Evolutionary conservation across 2,113 vertebrate genomes (phyloP).

Genomic region (Piliocolobus tephrosceles): DNA sequence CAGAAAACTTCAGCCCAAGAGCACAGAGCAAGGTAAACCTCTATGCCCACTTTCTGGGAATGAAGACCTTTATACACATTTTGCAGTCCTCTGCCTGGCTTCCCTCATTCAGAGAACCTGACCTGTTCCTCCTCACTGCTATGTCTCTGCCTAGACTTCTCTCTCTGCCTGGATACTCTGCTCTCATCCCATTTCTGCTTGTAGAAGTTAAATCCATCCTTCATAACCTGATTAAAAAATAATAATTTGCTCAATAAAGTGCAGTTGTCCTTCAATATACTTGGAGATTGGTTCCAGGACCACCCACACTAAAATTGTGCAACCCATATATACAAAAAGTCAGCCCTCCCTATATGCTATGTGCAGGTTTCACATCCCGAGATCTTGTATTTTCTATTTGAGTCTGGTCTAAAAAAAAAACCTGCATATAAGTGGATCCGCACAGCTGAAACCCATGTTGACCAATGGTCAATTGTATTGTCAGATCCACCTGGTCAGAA

Average conservation of each 20-base stretch:
- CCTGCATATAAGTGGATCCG: neutral
- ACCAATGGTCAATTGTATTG: neutral
- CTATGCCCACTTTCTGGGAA: neutral
- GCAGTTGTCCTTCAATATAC: neutral
- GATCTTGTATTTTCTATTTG: neutral
- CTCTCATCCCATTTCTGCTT: neutral
- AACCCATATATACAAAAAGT: neutral
- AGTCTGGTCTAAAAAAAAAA: neutral
- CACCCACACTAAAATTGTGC: neutral
- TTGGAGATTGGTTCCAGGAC: neutral
- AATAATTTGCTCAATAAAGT: neutral
- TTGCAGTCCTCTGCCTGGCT: neutral
- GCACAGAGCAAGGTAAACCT: neutral
- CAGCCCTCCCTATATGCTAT: neutral
- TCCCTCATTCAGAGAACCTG: neutral
- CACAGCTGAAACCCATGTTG: neutral
- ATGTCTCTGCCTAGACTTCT: neutral
- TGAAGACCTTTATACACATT: neutral
- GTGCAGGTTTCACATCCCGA: neutral
- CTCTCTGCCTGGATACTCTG: neutral
- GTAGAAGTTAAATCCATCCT: neutral
- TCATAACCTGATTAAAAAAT: neutral
- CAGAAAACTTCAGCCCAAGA: neutral
- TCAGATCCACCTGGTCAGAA: neutral
- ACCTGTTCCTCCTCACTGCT: neutral